Percentiles rank a stretch among this genome's conserved stretches.
phyloP scores from a whole-genome alignment of 1,140 invertebrate species.

The Bactericera cockerelli region DNA sequence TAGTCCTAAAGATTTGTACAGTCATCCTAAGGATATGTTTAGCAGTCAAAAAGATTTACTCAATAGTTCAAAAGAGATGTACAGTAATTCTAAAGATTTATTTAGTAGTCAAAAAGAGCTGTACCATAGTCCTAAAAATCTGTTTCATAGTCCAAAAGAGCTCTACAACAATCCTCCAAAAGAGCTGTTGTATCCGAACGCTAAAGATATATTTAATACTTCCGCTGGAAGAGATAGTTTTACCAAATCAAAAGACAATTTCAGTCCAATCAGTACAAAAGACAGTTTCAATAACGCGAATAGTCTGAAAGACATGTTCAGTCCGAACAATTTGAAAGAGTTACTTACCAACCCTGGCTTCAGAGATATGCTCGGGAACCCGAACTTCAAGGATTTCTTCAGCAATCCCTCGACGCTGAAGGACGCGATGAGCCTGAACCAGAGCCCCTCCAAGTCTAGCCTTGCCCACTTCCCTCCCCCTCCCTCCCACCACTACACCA shows the following conservation, averaged over 20 bases:
- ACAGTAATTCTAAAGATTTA: not conserved
- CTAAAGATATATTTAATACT: slow-evolving; percentile 9
- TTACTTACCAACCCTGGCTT: slow-evolving; percentile 11
- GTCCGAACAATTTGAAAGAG: slow-evolving; percentile 9
- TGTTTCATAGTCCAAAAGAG: not conserved
- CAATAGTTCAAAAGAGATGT: not conserved
- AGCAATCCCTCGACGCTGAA: not conserved
- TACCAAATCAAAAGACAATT: too few relatives aligned
- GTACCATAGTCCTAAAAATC: not conserved
- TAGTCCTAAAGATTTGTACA: slow-evolving; percentile 9
- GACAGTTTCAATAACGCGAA: too few relatives aligned
- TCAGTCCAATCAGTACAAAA: not conserved
- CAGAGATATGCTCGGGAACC: not conserved
- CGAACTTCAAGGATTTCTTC: not conserved
- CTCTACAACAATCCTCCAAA: slow-evolving; percentile 2
- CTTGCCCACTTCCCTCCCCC: not conserved
- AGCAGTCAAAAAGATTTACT: slow-evolving; percentile 17
- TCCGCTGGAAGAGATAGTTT: too few relatives aligned
- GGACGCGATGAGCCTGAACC: not conserved
- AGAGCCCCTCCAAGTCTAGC: slow-evolving; percentile 22
- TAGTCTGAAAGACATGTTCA: slow-evolving; percentile 5
- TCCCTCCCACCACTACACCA: slow-evolving; percentile 24
- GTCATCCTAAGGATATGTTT: slow-evolving; percentile 12
- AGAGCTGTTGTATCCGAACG: not conserved
- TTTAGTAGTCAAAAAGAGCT: not conserved